Evolutionary conservation across 35 echinoderm and acorn worm species (phyloP), one percentile per base, ranked within the genome.

Genomic region (Chiridota heheva): DNA sequence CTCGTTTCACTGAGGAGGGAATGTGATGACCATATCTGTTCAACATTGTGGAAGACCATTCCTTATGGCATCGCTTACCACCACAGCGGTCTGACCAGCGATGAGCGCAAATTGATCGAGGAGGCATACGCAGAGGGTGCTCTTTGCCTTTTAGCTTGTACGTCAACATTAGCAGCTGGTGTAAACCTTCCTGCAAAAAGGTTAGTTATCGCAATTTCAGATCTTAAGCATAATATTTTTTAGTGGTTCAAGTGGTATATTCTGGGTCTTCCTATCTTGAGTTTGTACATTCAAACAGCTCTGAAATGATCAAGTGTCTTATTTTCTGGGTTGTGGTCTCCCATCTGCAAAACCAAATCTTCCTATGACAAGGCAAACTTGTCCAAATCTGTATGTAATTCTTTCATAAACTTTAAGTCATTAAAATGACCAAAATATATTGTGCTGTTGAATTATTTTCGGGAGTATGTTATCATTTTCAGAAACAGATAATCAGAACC

Each of bases 41-140:
- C 92, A 0, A 90, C 92, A 42, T 82, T 96, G 57, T 85, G 69
- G 39, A 81, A 75, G 25, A 96, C 92, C 36, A 68, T 96, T 5
- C 92, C 92, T 0, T 96, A 59, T 62, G 92, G 92, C 4, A 26
- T 89, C 15, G 92, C 92, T 3, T 96, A 96, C 42, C 92, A 96
- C 55, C 92, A 96, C 69, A 84, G 92, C 44, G 92, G 92, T 3
- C 49, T 96, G 22, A 96, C 92, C 27, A 96, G 90, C 87, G 92
- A 96, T 69, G 92, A 96, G 59, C 72, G 92, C 58, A 96, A 96
- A 83, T 78, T 96, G 8, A 86, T 96, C 24, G 92, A 96, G 62
- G 92, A 96, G 43, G 82, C 87, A 20, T 96, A 96, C 28, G 86
- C 88, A 13, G 81, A 90, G 40, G 92, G 92, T 20, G 87, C 92